A percentile compares a stretch with the other conserved stretches of the same genome.
These are phyloP conservation scores for Drosophila sucinea DNA, from an alignment of 1,140 invertebrate species.

Conservation along the genomic window DNA sequence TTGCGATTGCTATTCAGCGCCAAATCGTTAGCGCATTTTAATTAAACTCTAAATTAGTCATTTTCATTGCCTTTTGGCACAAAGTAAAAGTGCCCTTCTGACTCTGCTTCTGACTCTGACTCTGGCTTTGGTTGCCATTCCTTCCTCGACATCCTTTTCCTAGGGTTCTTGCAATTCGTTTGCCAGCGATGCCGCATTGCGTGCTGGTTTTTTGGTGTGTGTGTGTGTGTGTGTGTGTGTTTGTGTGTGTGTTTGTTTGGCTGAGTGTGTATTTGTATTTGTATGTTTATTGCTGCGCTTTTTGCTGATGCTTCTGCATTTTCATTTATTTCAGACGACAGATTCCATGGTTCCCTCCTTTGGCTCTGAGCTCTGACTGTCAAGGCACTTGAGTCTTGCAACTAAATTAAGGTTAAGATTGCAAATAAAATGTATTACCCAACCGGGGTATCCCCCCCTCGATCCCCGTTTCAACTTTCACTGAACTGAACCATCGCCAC, in stretches of 20 bases:
- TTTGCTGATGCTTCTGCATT: conserved; percentile 71
- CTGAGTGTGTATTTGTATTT: conserved; percentile 37
- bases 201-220: conserved; percentile 29
- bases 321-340: conserved; percentile 77
- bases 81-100: conserved; percentile 59
- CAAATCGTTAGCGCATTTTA: conserved; percentile 78
- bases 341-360: conserved; percentile 49
- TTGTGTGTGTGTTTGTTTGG: conserved; percentile 25
- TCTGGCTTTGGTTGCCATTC: conserved; percentile 17
- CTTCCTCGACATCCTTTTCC: conserved; percentile 1
- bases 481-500: background rate
- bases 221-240: conserved; percentile 15
- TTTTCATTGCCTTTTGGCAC: conserved; percentile 74
- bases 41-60: conserved; percentile 81
- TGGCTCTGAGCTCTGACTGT: conserved; percentile 39
- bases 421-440: conserved; percentile 80
- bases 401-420: conserved; percentile 81
- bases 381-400: conserved; percentile 63
- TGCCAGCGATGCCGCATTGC: conserved; percentile 48
- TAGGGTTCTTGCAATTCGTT: conserved; percentile 49
- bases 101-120: conserved; percentile 16
- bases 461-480: background rate
- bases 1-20: conserved; percentile 54
- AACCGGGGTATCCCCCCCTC: background rate
- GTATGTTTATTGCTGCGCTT: conserved; percentile 74